A percentile compares a stretch with the other conserved stretches of the same genome.
Evolutionary conservation across 2,888 invertebrate genomes (phyloP).

Genomic region (Tyria jacobaeae): DNA sequence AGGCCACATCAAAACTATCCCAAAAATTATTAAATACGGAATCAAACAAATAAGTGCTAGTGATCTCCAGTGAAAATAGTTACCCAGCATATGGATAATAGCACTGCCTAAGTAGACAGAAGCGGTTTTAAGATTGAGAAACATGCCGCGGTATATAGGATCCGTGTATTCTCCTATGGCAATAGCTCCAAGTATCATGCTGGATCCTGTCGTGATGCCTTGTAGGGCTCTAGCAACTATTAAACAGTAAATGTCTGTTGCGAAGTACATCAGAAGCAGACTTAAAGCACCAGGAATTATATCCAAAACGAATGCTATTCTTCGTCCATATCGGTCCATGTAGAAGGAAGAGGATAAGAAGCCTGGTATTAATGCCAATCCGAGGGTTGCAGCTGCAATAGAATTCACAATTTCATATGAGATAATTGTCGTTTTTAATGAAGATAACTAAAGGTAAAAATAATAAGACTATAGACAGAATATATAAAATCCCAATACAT

Average conservation of each 20-base stretch:
- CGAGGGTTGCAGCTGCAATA: conserved; percentile 49
- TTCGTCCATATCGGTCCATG: conserved; percentile 70
- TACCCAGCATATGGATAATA: conserved; percentile 54
- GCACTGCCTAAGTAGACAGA: conserved; percentile 53
- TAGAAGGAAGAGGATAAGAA: conserved; percentile 46
- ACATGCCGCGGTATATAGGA: conserved; percentile 62
- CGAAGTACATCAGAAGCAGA: conserved; percentile 70
- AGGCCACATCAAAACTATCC: conserved; percentile 66
- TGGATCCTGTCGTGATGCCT: conserved; percentile 78
- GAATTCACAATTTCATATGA: too few relatives aligned
- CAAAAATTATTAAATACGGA: conserved; percentile 74
- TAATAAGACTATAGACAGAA: too few relatives aligned
- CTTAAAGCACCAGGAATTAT: conserved; percentile 75
- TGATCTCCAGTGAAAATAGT: conserved; percentile 56
- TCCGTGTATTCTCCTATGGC: conserved; percentile 66
- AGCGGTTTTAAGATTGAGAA: conserved; percentile 60
- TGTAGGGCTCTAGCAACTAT: conserved; percentile 56
- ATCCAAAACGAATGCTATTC: conserved; percentile 68
- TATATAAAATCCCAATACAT: too few relatives aligned
- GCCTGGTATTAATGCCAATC: conserved; percentile 49
- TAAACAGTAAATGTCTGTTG: conserved; percentile 61
- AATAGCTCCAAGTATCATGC: conserved; percentile 65
- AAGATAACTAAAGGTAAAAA: too few relatives aligned
- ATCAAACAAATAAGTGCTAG: conserved; percentile 49
- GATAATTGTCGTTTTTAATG: too few relatives aligned